Evolutionary conservation across 2,797 vertebrate species (phyloP), one percentile per base, ranked within the genome.

Genomic region (Catamblyrhynchus diadema): DNA sequence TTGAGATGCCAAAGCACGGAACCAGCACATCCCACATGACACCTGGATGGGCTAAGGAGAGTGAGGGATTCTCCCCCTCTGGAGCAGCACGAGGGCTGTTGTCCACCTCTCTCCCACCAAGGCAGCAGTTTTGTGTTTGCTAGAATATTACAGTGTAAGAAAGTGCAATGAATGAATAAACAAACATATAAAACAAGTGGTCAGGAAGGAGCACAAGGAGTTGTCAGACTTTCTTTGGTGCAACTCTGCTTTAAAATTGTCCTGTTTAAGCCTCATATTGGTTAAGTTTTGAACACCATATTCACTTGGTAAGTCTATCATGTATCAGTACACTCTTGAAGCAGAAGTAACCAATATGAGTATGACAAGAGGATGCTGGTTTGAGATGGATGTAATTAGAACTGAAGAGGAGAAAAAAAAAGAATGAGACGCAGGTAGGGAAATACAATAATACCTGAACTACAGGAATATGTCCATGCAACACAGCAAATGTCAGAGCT

Each of bases 401-500:
- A 97, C 83, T 93, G 78, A 97, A 94, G 90, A 96, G 95, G 96
- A 94, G 48, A 21, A 41, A 95, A 97, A 92, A 91, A 96, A 95
- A 95, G 73, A 81, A 96, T 98, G 96, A 94, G 97, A 95, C 97
- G 97, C 96, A 97, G 96, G 88, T 91, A 97, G 97, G 97, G 97
- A 97, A 98, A 97, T 97, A 95, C 94, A 79, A 94, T 97, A 98
- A 98, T 99, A 99, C 99, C 99, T 99, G 99, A 98, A 99, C 99
- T 98, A 99, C 99, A 96, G 99, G 99, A 98, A 99, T 99, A 98
- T 99, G 99, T 98, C 99, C 99, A 96, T 99, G 99, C 95, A 99
- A 99, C 98, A 99, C 99, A 96, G 99, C 99, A 97, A 99, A 99
- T 96, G 99, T 99, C 98, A 99, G 98, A 96, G 99, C 98, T 96